Base-by-base conservation (phyloP, 2,113 vertebrate species). In the Apteryx owenii region DNA sequence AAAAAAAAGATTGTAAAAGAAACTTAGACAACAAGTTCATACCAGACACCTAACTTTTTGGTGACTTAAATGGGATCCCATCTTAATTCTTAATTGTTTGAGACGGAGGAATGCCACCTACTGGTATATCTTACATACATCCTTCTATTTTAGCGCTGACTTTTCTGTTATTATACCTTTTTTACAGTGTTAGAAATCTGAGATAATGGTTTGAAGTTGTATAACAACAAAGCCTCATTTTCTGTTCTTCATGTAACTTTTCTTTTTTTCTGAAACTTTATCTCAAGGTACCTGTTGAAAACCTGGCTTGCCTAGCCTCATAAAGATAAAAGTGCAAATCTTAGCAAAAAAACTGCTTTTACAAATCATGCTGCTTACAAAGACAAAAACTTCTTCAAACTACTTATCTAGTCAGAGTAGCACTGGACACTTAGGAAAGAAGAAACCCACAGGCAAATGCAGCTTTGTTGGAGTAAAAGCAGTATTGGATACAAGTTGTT, bases 91-190 rank as follows among this genome's bases (percentile, higher is more conserved):
- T 36, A 31, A 31, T 33, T 54, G 22, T 65, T 80, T 72, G 40
- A 78, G 42, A 25, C 88, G 71, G 86, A 91, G 65, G 38, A 89
- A 51, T 75, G 88, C 94, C 68, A 68, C 36, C 95, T 97, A 33
- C 80, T 92, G 95, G 94, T 80, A 19, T 38, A 21, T 38, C 14
- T 16, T 4, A 1, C n/a, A 16, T 60, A 33, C 12, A 12, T 80
- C 25, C 38, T 87, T 89, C 16, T 8, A 15, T 25, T 50, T 76
- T 4, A 61, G 25, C 56, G 76, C 29, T 73, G 33, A 58, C 19
- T 48, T 77, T 26, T 17, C 42, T 54, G 7, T 54, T 72, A 4
- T 56, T 9, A 8, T 23, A 36, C 18, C 19, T 31, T 91, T 93
- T 70, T 46, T 64, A 80, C 26, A 28, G 22, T 20, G 26, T 95